phyloP scores from a whole-genome alignment of 2,888 invertebrate genomes.

The Himalopsyche japonica region DNA sequence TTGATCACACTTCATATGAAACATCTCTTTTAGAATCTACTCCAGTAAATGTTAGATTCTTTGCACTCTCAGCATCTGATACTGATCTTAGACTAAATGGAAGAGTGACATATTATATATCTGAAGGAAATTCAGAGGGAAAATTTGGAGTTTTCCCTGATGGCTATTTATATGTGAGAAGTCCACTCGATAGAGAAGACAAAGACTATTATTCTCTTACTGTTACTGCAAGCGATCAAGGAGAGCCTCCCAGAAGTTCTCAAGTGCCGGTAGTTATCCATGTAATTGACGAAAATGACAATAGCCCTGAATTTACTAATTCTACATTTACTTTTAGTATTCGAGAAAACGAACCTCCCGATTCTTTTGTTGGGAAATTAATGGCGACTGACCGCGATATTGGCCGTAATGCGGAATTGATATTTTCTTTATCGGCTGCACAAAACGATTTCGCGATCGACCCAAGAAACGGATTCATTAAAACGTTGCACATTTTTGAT shows the following conservation, averaged over 20 bases:
- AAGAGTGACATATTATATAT: constrained; percentile 77
- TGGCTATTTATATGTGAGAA: constrained; percentile 87
- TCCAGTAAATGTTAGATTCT: constrained; percentile 87
- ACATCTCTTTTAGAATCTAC: constrained; percentile 89
- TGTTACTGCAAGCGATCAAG: constrained; percentile 82
- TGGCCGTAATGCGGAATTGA: constrained; percentile 88
- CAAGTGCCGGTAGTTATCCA: constrained; percentile 90
- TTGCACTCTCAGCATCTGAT: constrained; percentile 87
- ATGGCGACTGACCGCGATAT: constrained; percentile 88
- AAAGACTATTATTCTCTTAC: constrained; percentile 89
- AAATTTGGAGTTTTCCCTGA: constrained; percentile 96
- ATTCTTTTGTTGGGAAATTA: constrained; percentile 90
- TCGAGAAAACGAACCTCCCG: constrained; percentile 83
- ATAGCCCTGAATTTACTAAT: constrained; percentile 89
- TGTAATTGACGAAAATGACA: constrained; percentile 95
- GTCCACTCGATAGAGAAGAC: constrained; percentile 84
- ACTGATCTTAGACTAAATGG: constrained; percentile 84
- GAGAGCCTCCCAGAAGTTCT: constrained; percentile 75
- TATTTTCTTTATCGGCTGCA: constrained; percentile 73
- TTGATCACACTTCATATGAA: constrained; percentile 90
- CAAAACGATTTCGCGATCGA: constrained; percentile 87
- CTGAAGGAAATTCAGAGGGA: constrained; percentile 81
- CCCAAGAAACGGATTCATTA: constrained; percentile 87
- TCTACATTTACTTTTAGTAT: constrained; percentile 88
- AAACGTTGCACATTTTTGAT: constrained; percentile 83